phyloP scores from a whole-genome alignment of 2,113 vertebrate species.

The Archocentrus centrarchus region DNA sequence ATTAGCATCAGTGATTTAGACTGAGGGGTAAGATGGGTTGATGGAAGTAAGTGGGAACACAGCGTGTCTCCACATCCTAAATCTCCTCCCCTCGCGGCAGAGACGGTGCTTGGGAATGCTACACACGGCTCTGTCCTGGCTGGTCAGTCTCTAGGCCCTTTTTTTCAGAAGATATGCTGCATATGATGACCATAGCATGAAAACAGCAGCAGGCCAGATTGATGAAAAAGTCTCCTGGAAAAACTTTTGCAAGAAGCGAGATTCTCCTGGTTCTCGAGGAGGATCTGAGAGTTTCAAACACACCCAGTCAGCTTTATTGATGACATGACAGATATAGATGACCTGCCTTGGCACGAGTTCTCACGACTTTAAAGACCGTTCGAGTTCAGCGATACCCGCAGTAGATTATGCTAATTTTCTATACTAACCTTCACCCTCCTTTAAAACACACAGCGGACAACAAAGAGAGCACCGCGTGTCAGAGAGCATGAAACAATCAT shows the following conservation, averaged over 20 bases:
- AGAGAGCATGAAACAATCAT: slow-evolving; percentile 27
- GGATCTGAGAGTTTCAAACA: slow-evolving; percentile 51
- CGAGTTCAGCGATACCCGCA: slow-evolving; percentile 4
- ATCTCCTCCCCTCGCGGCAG: slow-evolving; percentile 29
- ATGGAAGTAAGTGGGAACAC: slow-evolving; percentile 35
- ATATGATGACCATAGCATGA: slow-evolving; percentile 7
- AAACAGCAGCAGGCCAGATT: neutral
- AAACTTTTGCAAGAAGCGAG: neutral
- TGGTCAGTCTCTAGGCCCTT: neutral
- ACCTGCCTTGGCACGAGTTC: slow-evolving; percentile 45
- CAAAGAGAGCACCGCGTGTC: slow-evolving; percentile 32
- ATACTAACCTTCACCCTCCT: slow-evolving; percentile 2
- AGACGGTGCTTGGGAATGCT: neutral
- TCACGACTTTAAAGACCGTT: slow-evolving; percentile 55
- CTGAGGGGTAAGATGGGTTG: slow-evolving; percentile 40
- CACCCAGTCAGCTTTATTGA: slow-evolving; percentile 45
- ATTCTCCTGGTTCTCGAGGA: neutral
- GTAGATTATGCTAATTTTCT: slow-evolving; percentile 55
- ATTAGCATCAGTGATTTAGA: slow-evolving; percentile 68
- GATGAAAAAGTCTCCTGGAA: neutral
- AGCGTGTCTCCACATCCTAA: slow-evolving; percentile 19
- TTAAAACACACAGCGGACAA: slow-evolving; percentile 32
- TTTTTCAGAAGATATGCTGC: neutral
- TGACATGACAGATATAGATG: slow-evolving; percentile 59
- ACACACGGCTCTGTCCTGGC: slow-evolving; percentile 4